Percentiles rank a stretch among this genome's conserved stretches.
phyloP scores from a whole-genome alignment of 2,113 vertebrate species.

The Chloebia gouldiae region DNA sequence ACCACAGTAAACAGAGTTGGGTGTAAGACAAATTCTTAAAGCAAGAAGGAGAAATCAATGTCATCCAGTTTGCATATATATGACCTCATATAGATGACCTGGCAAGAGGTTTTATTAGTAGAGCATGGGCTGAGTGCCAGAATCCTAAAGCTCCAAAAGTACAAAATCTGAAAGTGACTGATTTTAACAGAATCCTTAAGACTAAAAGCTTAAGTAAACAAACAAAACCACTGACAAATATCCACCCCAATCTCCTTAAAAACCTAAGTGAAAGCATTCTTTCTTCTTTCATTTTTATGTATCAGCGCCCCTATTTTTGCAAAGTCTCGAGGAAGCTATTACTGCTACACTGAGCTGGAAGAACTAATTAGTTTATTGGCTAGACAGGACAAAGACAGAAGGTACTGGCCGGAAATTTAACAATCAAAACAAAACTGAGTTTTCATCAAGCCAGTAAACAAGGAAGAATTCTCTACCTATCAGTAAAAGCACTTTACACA shows the following conservation, averaged over 20 bases:
- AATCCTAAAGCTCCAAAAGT: not conserved
- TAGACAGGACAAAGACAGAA: conserved; percentile 10
- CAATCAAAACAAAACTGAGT: conserved; percentile 41
- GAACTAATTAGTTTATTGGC: not conserved
- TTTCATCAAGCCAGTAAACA: not conserved
- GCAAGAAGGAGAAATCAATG: not conserved
- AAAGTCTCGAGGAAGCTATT: not conserved
- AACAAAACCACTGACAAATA: not conserved
- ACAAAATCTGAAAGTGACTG: not conserved
- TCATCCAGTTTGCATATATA: not conserved
- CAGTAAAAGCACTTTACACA: not conserved
- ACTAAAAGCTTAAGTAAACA: not conserved
- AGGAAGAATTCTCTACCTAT: not conserved
- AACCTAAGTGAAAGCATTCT: not conserved
- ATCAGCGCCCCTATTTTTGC: not conserved
- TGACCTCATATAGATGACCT: not conserved
- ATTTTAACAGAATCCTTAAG: not conserved
- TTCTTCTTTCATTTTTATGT: not conserved
- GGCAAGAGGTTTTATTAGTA: not conserved
- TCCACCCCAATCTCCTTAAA: not conserved
- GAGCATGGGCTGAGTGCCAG: not conserved
- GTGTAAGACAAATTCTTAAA: not conserved
- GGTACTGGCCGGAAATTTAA: not conserved
- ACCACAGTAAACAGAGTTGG: not conserved
- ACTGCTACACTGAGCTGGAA: not conserved